A percentile compares a stretch with the other conserved stretches of the same genome.
These are phyloP conservation scores for Margaritifera margaritifera DNA, from an alignment of 2,888 invertebrate species.

Conservation along the genomic window DNA sequence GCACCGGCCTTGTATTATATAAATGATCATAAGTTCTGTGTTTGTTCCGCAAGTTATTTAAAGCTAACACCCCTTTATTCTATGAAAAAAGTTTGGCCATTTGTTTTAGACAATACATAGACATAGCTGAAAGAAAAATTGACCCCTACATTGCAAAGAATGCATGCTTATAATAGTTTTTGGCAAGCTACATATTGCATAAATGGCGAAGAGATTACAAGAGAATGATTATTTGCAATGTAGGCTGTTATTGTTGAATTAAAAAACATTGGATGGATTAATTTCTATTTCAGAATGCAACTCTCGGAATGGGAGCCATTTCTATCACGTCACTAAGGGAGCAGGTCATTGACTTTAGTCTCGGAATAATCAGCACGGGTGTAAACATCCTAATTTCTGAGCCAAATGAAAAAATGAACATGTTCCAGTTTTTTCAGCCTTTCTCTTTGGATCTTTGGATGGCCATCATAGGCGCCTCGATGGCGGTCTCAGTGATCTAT, in stretches of 20 bases:
- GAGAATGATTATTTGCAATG: not conserved
- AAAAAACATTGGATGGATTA: not conserved
- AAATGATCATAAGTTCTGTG: no score
- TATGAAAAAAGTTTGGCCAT: no score
- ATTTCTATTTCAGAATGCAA: constrained; percentile 53
- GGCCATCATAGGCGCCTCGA: constrained; percentile 58
- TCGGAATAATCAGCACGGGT: constrained; percentile 61
- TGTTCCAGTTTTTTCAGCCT: constrained; percentile 64
- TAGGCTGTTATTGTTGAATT: not conserved
- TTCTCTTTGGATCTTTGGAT: constrained; percentile 64
- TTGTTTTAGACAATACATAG: no score
- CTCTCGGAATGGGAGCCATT: constrained; percentile 63
- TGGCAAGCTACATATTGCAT: not conserved
- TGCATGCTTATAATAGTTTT: no score
- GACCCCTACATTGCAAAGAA: no score
- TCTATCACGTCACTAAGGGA: constrained; percentile 61
- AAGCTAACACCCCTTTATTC: no score
- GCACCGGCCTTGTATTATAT: no score
- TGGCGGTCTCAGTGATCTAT: constrained; percentile 51
- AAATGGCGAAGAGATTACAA: not conserved
- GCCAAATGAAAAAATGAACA: constrained; percentile 51
- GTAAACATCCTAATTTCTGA: constrained; percentile 59
- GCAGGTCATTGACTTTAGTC: constrained; percentile 61
- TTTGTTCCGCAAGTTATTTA: no score
- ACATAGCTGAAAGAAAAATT: no score